Evolutionary conservation across 2,113 vertebrate genomes (phyloP).

Genomic region (Phycodurus eques): DNA sequence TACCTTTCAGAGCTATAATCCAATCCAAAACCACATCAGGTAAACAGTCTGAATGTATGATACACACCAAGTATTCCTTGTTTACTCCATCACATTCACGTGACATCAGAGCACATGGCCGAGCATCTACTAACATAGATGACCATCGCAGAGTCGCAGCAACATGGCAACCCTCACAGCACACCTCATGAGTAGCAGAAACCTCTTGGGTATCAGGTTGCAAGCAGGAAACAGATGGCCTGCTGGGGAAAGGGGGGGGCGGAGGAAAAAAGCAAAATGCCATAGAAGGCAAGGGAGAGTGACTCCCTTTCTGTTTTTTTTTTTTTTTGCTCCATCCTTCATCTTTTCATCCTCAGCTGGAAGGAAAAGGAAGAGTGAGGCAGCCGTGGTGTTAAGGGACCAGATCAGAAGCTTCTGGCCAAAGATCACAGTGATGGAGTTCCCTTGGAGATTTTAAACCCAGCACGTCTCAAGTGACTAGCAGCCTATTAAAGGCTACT

Average conservation of each 20-base stretch:
- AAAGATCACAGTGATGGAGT: slow-evolving; percentile 56
- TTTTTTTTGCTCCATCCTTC: slow-evolving; percentile 23
- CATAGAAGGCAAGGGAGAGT: slow-evolving; percentile 50
- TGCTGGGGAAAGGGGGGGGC: slow-evolving; percentile 13
- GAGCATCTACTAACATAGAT: slow-evolving; percentile 33
- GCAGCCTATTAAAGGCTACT: slow-evolving; percentile 41
- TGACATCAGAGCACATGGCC: slow-evolving; percentile 42
- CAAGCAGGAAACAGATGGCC: slow-evolving; percentile 71
- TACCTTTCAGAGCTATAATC: too few species aligned
- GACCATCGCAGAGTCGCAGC: slow-evolving; percentile 27
- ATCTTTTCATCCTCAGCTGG: slow-evolving; percentile 41
- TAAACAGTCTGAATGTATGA: slow-evolving; percentile 13
- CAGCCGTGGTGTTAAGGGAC: slow-evolving; percentile 41
- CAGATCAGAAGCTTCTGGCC: slow-evolving; percentile 53
- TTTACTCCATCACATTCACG: slow-evolving; percentile 23
- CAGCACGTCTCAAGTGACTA: slow-evolving; percentile 29
- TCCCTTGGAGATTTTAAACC: slow-evolving; percentile 50
- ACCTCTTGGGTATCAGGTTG: slow-evolving; percentile 55
- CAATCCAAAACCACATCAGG: neutral
- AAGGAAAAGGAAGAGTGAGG: slow-evolving; percentile 39
- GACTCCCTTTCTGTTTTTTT: slow-evolving; percentile 9
- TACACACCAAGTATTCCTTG: neutral
- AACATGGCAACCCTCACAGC: slow-evolving; percentile 33
- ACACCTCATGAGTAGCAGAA: slow-evolving; percentile 36
- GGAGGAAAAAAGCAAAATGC: slow-evolving; percentile 37